A percentile compares a stretch with the other conserved stretches of the same genome.
These are phyloP conservation scores for Pluvianellus socialis DNA, from an alignment of 2,113 vertebrate genomes.

Conservation along the genomic window DNA sequence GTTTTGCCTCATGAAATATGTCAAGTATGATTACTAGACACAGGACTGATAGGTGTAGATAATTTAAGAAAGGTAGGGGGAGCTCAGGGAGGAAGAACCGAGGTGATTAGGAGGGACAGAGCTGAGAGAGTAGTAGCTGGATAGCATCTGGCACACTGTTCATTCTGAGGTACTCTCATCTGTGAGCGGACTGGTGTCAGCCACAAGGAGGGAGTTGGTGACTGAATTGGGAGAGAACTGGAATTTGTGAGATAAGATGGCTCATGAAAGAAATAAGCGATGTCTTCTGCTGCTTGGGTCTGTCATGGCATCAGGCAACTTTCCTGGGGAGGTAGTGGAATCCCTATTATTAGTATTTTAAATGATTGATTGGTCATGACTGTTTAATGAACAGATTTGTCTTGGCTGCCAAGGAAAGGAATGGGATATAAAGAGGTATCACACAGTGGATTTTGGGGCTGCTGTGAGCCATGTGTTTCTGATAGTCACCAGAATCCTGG, in stretches of 20 bases:
- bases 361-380: not conserved
- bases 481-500: not conserved
- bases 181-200: not conserved
- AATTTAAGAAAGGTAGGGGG: not conserved
- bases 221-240: not conserved
- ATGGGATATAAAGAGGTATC: not conserved
- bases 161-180: not conserved
- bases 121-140: not conserved
- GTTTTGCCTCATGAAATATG: not conserved
- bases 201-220: not conserved
- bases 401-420: not conserved
- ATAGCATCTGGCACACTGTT: not conserved
- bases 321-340: not conserved
- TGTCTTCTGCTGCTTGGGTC: not conserved
- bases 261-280: not conserved
- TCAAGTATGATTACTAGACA: not conserved
- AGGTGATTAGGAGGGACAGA: not conserved
- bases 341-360: not conserved
- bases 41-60: not conserved
- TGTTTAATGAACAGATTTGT: not conserved
- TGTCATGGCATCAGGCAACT: not conserved
- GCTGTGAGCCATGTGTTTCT: not conserved
- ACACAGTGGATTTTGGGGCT: not conserved
- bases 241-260: not conserved
- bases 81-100: not conserved